Base-by-base conservation (phyloP, 2,888 invertebrate genomes). In the Proisotoma minuta region DNA sequence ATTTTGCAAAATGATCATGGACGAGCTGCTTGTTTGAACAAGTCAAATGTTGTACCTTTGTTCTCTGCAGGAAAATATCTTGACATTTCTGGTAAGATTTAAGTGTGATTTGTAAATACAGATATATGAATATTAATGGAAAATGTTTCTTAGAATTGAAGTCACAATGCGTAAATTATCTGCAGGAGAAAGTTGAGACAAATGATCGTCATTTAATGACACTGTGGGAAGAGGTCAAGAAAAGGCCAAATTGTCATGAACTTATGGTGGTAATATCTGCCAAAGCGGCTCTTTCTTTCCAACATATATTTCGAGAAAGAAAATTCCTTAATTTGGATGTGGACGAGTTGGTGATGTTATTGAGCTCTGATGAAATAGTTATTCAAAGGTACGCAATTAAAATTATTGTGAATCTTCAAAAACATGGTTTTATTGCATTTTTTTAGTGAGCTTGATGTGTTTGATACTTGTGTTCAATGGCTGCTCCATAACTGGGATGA, bases 391-490 rank as follows among this genome's bases (percentile, higher is more conserved):
- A 40, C 12, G 26, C 29, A n/a, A n/a, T n/a, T n/a, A n/a, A n/a
- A n/a, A n/a, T n/a, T n/a, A n/a, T n/a, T n/a, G n/a, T n/a, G n/a
- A n/a, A n/a, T n/a, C n/a, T n/a, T n/a, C n/a, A n/a, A n/a, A n/a
- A n/a, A n/a, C n/a, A n/a, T n/a, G 12, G 8, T 10, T 34, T 34
- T 34, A 27, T 10, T 28, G 8, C 4, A 28, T 52, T 52, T 24
- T 52, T 18, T 20, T 24, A 68, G 84, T 74, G 87, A 88, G 78
- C 84, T 87, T 80, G 87, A 89, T 78, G 84, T 89, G 0, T 82
- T 89, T 47, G 88, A 90, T 87, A 84, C 89, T 0, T 89, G 86
- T 0, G 85, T 89, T 0, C 82, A 89, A 22, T 91, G 91, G 91
- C 76, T 91, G 23, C 84, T 85, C 76, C 82, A 84, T 52, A 83